Base-by-base conservation (phyloP, 1,140 invertebrate species). In the Geopemphigus sp. region DNA sequence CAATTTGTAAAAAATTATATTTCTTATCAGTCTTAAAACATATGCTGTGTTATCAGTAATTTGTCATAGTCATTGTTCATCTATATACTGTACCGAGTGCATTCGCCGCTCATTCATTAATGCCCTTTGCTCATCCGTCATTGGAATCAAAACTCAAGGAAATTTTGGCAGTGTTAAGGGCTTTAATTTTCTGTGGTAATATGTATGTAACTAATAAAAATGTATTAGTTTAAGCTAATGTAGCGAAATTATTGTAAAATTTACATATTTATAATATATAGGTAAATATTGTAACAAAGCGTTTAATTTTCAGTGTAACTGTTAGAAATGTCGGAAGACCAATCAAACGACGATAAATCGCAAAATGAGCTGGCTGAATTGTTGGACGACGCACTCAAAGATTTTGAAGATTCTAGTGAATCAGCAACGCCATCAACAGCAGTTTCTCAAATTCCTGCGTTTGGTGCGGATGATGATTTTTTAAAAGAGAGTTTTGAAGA, bases 401-500 rank as follows among this genome's bases (percentile, higher is more conserved):
- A 78, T 61, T 78, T 78, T 63, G 74, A 78, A 50, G 45, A 63
- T 19, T 5, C 45, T 29, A 0, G 5, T 12, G 54, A 63, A 24
- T n/a, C 29, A 61, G 10, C 24, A 24, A 22, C 29, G 45, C 45
- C 45, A 63, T 12, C 32, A 61, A 8, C 56, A 26, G 2, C 39
- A 26, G 12, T 39, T 39, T 19, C 74, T 19, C 57, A 63, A 61
- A 12, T 78, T n/a, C 45, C 57, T 26, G 24, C 2, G 24, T 10
- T 61, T 15, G 15, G 19, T 50, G 22, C 32, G 32, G 32, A 39
- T 61, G 29, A 57, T 47, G n/a, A 47, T 17, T 78, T 78, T 61
- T 19, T 78, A 26, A 78, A 63, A 29, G 57, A 78, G 17, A 78
- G 22, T 50, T n/a, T 78, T 50, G 74, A 78, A 61, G 74, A 78